Base-by-base conservation (phyloP, 2,113 vertebrate species). In the Caranx ignobilis region DNA sequence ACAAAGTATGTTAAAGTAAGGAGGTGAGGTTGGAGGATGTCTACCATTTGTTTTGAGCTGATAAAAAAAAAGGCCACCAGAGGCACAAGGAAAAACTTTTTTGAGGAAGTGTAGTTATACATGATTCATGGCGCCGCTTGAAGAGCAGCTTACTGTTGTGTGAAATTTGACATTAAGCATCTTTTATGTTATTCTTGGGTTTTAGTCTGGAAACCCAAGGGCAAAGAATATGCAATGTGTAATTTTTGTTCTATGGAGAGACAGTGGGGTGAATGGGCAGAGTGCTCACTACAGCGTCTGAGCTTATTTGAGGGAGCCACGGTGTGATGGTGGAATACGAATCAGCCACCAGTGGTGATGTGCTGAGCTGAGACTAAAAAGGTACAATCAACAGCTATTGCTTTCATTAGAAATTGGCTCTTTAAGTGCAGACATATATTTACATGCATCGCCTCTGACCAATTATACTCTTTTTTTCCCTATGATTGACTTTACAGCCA, bases 91-190 rank as follows among this genome's bases (percentile, higher is more conserved):
- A 84, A 78, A 88, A 59, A 41, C 26, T 26, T 86, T 88, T 87
- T 76, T 45, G 41, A 60, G 62, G 72, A 66, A 65, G 65, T 56
- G 32, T 72, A 73, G 83, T 90, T 85, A 87, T 83, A 80, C 87
- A 89, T 83, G 87, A 94, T 93, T 93, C 89, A 90, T 84, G 82
- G 77, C 75, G 11, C 79, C 43, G 89, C 90, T 89, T 79, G 41
- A 73, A 90, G 88, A 89, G 83, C 85, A 88, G 87, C 87, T 92
- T 89, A 91, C 90, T 90, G 88, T 88, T 87, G 90, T 93, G 92
- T 93, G 86, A 94, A 94, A 94, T 92, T 86, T 91, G 86, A 92
- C 90, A 90, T 94, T 91, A 89, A 83, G 78, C 75, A 87, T 90
- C 64, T 91, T 91, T 94, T 89, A 88, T 89, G 88, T 87, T 87